phyloP scores from a whole-genome alignment of 2,113 vertebrate genomes.

The Girardinichthys multiradiatus region DNA sequence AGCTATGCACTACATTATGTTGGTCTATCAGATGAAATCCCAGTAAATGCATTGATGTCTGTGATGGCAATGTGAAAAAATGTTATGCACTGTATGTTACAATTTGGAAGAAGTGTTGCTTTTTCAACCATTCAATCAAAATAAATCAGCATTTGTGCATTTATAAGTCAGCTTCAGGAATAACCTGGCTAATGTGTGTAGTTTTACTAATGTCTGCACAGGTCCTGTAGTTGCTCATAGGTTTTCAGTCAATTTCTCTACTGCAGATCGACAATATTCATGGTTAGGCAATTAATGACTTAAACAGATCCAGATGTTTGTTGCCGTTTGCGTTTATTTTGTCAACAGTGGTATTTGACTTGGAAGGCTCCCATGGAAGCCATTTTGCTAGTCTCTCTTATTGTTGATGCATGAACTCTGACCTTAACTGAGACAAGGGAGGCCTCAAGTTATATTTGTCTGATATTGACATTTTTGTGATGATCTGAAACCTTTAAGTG shows the following conservation, averaged over 20 bases:
- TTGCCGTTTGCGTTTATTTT: neutral
- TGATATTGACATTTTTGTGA: neutral
- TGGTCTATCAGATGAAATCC: neutral
- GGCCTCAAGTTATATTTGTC: no score
- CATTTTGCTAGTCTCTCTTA: no score
- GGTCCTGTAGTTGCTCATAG: neutral
- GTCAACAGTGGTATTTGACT: no score
- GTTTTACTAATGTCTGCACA: neutral
- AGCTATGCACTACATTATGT: neutral
- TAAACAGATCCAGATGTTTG: neutral
- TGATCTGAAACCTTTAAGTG: neutral
- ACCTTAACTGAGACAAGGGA: neutral
- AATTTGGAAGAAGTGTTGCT: neutral
- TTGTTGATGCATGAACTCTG: neutral
- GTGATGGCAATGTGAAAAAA: neutral
- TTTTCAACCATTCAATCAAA: no score
- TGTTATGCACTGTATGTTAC: neutral
- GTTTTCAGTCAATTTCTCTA: neutral
- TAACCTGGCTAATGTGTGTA: neutral
- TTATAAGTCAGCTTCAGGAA: neutral
- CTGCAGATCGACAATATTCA: neutral
- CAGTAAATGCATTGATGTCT: neutral
- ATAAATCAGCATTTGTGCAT: neutral
- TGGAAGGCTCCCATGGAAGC: no score
- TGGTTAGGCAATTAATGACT: neutral